Evolutionary conservation across 2,113 vertebrate species (phyloP).

Genomic region (Trematomus loennbergii): DNA sequence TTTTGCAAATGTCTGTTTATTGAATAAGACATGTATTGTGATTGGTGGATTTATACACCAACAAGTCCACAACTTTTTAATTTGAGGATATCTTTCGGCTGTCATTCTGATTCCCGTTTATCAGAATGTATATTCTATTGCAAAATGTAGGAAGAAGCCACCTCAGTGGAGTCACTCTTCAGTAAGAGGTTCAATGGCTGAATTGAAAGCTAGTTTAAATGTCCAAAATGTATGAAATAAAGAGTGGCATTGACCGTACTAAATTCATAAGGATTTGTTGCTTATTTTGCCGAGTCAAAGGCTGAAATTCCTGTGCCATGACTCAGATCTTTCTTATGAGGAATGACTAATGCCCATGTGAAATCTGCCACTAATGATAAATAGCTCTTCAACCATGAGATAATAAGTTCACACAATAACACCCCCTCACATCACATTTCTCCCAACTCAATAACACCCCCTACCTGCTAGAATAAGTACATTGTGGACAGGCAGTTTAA

Average conservation of each 20-base stretch:
- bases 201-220: not conserved
- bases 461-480: too few relatives aligned
- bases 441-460: not conserved
- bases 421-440: not conserved
- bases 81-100: too few relatives aligned
- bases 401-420: not conserved
- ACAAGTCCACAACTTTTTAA: not conserved
- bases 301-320: too few relatives aligned
- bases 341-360: not conserved
- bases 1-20: not conserved
- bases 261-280: not conserved
- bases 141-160: too few relatives aligned
- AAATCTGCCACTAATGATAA: constrained; percentile 3
- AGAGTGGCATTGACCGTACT: not conserved
- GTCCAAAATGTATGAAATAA: not conserved
- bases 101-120: too few relatives aligned
- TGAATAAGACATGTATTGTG: too few relatives aligned
- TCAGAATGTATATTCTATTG: too few relatives aligned
- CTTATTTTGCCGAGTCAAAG: not conserved
- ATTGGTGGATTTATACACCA: not conserved
- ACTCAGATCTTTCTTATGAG: not conserved
- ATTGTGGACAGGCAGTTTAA: not conserved
- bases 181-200: not conserved
- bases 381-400: not conserved
- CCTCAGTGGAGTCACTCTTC: too few relatives aligned